These are phyloP conservation scores for Sinonovacula constricta DNA, from an alignment of 1,140 invertebrate genomes.

Conservation along the genomic window DNA sequence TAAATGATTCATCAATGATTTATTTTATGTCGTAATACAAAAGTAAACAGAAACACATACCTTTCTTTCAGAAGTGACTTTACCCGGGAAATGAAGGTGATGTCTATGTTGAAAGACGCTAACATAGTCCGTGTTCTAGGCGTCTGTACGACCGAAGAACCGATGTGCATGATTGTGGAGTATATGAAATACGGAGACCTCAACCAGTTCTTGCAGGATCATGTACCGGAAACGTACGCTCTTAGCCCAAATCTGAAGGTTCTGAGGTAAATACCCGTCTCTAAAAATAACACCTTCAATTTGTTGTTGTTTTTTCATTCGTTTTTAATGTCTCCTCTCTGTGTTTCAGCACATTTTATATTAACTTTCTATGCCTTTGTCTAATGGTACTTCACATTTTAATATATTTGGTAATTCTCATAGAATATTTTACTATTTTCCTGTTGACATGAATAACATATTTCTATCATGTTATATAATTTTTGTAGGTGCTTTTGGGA, in stretches of 20 bases:
- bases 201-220: conserved; percentile 91
- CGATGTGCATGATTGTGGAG: conserved; percentile 91
- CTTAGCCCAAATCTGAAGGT: conserved; percentile 66
- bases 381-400: too few species aligned
- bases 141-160: conserved; percentile 89
- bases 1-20: not conserved
- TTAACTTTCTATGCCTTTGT: not conserved
- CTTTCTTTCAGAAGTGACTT: conserved; percentile 86
- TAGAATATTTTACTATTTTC: too few species aligned
- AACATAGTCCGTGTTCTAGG: conserved; percentile 93
- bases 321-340: not conserved
- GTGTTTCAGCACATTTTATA: not conserved
- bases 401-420: too few species aligned
- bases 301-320: too few species aligned
- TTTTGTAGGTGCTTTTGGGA: not conserved
- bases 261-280: conserved; percentile 69
- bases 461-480: not conserved
- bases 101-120: conserved; percentile 90
- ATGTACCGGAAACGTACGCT: conserved; percentile 78
- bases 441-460: not conserved
- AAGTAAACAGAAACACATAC: conserved; percentile 17
- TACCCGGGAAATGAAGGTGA: conserved; percentile 90
- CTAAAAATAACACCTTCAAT: too few species aligned
- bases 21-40: too few species aligned
- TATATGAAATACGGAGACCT: conserved; percentile 94